phyloP scores from a whole-genome alignment of 2,888 invertebrate genomes.

The Sinohyriopsis cumingii region DNA sequence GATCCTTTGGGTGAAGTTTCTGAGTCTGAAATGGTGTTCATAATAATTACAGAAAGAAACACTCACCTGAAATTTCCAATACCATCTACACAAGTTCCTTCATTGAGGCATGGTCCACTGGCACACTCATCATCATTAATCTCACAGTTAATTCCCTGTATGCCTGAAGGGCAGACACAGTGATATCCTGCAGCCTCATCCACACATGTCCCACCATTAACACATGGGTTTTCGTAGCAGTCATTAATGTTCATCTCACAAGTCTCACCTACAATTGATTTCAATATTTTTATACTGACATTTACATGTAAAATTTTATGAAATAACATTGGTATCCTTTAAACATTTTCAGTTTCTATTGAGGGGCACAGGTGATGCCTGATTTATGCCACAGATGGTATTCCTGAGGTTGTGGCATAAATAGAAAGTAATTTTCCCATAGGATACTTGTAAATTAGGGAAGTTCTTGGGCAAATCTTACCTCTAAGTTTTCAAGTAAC shows the following conservation, averaged over 20 bases:
- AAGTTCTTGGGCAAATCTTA: too few relatives aligned
- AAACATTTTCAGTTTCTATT: too few relatives aligned
- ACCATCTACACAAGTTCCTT: constrained; percentile 60
- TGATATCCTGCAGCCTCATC: constrained; percentile 54
- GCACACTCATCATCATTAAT: constrained; percentile 76
- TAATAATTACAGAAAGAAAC: neutral
- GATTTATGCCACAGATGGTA: too few relatives aligned
- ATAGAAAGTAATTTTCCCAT: too few relatives aligned
- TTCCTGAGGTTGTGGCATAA: too few relatives aligned
- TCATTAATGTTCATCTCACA: constrained; percentile 54
- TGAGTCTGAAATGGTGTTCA: neutral
- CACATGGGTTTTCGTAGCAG: constrained; percentile 46
- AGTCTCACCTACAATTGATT: constrained; percentile 69
- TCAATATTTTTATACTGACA: neutral
- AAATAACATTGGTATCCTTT: neutral
- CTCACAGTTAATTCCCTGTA: constrained; percentile 54
- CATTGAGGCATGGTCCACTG: constrained; percentile 67
- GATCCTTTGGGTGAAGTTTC: too few relatives aligned
- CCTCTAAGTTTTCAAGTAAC: too few relatives aligned
- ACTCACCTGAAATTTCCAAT: constrained; percentile 48
- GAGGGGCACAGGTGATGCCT: too few relatives aligned
- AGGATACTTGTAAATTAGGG: too few relatives aligned
- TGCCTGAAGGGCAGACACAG: constrained; percentile 51
- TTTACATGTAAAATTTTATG: neutral
- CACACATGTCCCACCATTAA: constrained; percentile 54